Base-by-base conservation (phyloP, 2,888 invertebrate genomes). In the Brenthis ino region DNA sequence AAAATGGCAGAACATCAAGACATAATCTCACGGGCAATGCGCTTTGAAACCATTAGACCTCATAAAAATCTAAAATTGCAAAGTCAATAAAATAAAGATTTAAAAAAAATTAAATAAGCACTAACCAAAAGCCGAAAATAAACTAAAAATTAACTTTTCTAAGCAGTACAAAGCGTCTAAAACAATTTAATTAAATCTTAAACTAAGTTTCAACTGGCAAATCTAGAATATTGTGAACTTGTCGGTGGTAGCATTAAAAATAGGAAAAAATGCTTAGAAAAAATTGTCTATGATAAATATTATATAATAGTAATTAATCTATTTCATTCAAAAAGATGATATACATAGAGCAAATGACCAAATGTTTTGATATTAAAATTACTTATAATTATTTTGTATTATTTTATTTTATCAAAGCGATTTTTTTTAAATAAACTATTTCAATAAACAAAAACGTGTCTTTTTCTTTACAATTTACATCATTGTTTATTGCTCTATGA, bases 191-290 rank as follows among this genome's bases (percentile, higher is more conserved):
- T 28, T 50, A 50, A 60, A 33, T 54, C 63, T 79, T 77, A 80
- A 78, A 72, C 67, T 72, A 70, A 71, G 67, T 68, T 70, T 71
- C 63, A 63, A 14, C 56, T 71, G 57, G 65, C 63, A 48, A 53
- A 73, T 71, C 75, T 77, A 73, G 70, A 64, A 73, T 80, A 79
- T 71, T 72, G 76, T 77, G 70, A 77, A 65, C 56, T 71, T 57
- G 57, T 79, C 79, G 79, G 78, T 79, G 79, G 78, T 77, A 74
- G 75, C 60, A 57, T 58, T 60, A 54, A 16, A 28, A 54, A 54
- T 56, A 48, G 47, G 14, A 61, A 33, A 61, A 55, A 33, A 37
- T 33, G 55, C 24, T 43, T 43, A 43, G 37, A 43, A 43, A 28
- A 43, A 63, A 37, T 48, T 63, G 53, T 53, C 16, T 53, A 43